These are phyloP conservation scores for Empis livida DNA, from an alignment of 2,888 invertebrate genomes.

Conservation along the genomic window DNA sequence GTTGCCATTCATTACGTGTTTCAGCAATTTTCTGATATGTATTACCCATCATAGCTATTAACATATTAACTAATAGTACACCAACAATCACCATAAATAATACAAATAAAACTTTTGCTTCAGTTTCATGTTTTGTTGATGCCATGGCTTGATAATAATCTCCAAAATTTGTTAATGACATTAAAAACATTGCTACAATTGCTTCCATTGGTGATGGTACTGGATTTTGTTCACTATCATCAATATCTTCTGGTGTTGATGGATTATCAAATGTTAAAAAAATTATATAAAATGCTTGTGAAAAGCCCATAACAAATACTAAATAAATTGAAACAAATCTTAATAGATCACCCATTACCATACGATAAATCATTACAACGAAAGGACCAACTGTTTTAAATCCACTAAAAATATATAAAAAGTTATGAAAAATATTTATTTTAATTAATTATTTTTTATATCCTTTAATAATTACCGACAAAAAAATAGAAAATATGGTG, in stretches of 20 bases:
- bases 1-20: conserved; percentile 94
- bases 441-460: not conserved
- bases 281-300: conserved; percentile 90
- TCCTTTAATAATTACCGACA: conserved; percentile 52
- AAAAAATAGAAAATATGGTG: conserved; percentile 94
- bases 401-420: conserved; percentile 49
- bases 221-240: conserved; percentile 71
- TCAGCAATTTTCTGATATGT: conserved; percentile 97
- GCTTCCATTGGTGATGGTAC: conserved; percentile 89
- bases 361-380: conserved; percentile 99
- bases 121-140: conserved; percentile 73
- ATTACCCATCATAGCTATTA: conserved; percentile 99
- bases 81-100: conserved; percentile 96
- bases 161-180: conserved; percentile 94
- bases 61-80: conserved; percentile 89
- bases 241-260: conserved; percentile 66
- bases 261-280: conserved; percentile 80
- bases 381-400: conserved; percentile 98
- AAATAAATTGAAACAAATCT: conserved; percentile 93
- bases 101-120: conserved; percentile 89
- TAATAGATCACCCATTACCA: conserved; percentile 92
- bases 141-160: conserved; percentile 88
- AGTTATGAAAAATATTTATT: not conserved
- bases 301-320: conserved; percentile 95
- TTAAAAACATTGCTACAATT: conserved; percentile 94